Percentiles rank a stretch among this genome's conserved stretches.
Conservation (phyloP, 2,888 invertebrate species). For the Cyclophora punctaria region DNA sequence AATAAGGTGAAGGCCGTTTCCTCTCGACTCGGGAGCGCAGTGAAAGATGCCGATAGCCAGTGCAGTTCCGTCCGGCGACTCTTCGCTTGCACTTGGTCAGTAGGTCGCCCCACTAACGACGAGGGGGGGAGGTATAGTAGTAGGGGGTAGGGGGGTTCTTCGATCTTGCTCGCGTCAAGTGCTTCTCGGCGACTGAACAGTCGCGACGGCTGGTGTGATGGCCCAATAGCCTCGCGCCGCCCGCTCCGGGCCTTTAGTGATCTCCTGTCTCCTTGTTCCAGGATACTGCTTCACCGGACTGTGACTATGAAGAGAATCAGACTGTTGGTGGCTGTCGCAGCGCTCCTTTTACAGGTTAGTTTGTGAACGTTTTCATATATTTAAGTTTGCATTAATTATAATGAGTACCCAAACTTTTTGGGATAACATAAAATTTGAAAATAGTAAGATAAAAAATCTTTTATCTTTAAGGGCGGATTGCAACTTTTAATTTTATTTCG, state of each 20-base stretch:
- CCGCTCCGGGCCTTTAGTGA: slow-evolving; percentile 36
- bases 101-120: slow-evolving; percentile 54
- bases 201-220: slow-evolving; percentile 24
- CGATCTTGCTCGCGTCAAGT: slow-evolving; percentile 9
- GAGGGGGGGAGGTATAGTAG: slow-evolving; percentile 18
- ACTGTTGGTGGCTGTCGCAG: slow-evolving; percentile 59
- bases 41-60: slow-evolving; percentile 47
- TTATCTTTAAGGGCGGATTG: no score
- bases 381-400: no score
- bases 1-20: slow-evolving; percentile 68
- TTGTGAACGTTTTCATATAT: background rate
- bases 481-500: no score
- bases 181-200: slow-evolving; percentile 13
- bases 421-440: no score
- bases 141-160: background rate
- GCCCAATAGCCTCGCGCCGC: slow-evolving; percentile 41
- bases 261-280: slow-evolving; percentile 60
- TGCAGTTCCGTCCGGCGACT: slow-evolving; percentile 63
- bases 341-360: slow-evolving; percentile 67
- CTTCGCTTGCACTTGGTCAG: slow-evolving; percentile 63
- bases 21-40: slow-evolving; percentile 54
- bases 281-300: slow-evolving; percentile 57
- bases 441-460: background rate
- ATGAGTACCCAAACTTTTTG: background rate
- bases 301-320: slow-evolving; percentile 72